Evolutionary conservation across 2,797 vertebrate genomes (phyloP), one percentile per base, ranked within the genome.

Genomic region (Thamnophis elegans): DNA sequence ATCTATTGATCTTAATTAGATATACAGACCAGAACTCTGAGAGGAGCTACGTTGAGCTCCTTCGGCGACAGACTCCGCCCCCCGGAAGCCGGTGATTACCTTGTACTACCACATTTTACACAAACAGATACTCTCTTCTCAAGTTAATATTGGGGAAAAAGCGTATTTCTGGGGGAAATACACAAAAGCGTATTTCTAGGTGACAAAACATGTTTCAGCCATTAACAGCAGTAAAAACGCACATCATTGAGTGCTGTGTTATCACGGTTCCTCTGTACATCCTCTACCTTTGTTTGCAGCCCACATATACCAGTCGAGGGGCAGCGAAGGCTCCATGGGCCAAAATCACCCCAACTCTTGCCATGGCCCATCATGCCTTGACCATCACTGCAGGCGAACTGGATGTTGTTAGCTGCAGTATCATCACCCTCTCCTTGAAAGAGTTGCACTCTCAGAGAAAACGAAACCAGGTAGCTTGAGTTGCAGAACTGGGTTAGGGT

Each of bases 401-500:
- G 95, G 53, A 97, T 85, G 14, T 97, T 97, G 94, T 96, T 97
- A 0, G 94, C 97, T 0, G 95, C 95, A 0, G 96, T 97, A 90
- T 97, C 95, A 89, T 97, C 96, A 22, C 92, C 95, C 0, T 1
- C 28, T 55, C 91, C 65, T 54, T 56, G 25, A 2, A 93, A 82
- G 3, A 32, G 1, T 92, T 97, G 96, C 91, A 95, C 95, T 18
- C 95, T 97, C 78, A 97, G 92, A 4, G 96, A 96, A 73, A 97
- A 97, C 54, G 96, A 95, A 56, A 95, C 78, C 14, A 97, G 32
- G 54, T 95, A 95, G 65, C 93, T 65, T 5, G 11, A 16, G 0
- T 90, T 93, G 47, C 96, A 97, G 95, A 94, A 88, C 22, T 93
- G 93, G 0, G 95, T 95, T 60, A 25, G 78, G 10, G 92, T 96